phyloP scores from a whole-genome alignment of 2,113 vertebrate genomes.

The Falcunculus frontatus region DNA sequence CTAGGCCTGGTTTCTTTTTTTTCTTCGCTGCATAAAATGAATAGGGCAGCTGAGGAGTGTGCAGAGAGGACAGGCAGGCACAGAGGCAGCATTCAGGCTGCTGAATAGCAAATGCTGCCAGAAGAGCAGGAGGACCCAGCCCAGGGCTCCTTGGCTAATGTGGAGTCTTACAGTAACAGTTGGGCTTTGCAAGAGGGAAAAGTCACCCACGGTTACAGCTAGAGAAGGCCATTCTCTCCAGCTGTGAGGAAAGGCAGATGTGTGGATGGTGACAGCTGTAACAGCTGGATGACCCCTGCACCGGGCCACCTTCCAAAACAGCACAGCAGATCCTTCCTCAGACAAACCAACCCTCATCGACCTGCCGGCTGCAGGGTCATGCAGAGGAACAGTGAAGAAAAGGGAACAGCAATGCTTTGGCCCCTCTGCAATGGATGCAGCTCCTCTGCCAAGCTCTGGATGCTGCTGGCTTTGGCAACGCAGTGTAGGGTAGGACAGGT shows the following conservation, averaged over 20 bases:
- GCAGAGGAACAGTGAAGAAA: not conserved
- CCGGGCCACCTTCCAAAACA: not conserved
- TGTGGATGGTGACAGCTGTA: constrained; percentile 43
- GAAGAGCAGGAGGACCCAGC: not conserved
- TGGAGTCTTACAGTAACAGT: constrained; percentile 34
- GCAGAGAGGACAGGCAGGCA: not conserved
- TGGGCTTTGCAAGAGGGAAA: constrained; percentile 17
- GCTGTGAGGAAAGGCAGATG: constrained; percentile 60
- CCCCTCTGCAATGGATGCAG: not conserved
- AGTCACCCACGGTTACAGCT: not conserved
- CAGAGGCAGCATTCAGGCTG: constrained; percentile 34
- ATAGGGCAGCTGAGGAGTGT: not conserved
- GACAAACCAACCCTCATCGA: not conserved
- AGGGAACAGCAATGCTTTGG: not conserved
- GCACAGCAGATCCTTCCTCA: not conserved
- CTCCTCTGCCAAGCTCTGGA: not conserved
- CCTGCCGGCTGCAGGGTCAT: not conserved
- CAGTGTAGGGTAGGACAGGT: not conserved
- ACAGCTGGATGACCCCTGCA: constrained; percentile 49
- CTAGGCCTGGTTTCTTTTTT: not conserved
- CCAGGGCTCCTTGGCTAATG: constrained; percentile 1
- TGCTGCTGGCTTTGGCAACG: not conserved
- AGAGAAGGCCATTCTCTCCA: constrained; percentile 40
- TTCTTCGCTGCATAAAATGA: not conserved
- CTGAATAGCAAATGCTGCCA: constrained; percentile 32